These are phyloP conservation scores for Pyrochroa serraticornis DNA, from an alignment of 2,888 invertebrate species.

Conservation along the genomic window DNA sequence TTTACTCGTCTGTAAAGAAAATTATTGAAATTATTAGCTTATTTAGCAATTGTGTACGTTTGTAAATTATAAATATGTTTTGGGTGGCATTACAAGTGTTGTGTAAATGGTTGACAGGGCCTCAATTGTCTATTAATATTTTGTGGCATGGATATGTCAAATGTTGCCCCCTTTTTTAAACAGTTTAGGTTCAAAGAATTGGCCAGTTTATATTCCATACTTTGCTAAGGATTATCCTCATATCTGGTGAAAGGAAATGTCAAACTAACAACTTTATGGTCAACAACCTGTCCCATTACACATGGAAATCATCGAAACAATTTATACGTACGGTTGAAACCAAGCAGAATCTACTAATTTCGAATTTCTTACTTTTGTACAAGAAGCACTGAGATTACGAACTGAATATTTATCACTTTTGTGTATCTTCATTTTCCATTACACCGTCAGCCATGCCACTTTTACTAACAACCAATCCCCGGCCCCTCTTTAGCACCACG, in stretches of 20 bases:
- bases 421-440: constrained; percentile 41
- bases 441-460: constrained; percentile 56
- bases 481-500: constrained; percentile 47
- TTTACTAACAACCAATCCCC: constrained; percentile 50
- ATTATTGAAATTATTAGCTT: neutral
- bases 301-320: neutral
- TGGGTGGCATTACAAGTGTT: too few species aligned
- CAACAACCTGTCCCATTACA: constrained; percentile 49
- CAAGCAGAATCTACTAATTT: neutral
- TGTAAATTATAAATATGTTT: too few species aligned
- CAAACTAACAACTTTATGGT: constrained; percentile 53
- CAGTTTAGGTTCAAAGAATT: neutral
- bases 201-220: constrained; percentile 30
- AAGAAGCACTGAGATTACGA: constrained; percentile 15
- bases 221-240: constrained; percentile 31
- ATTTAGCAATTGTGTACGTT: neutral
- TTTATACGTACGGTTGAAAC: constrained; percentile 1
- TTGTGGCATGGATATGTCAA: too few species aligned
- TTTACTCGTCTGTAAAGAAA: constrained; percentile 11
- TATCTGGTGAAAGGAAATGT: constrained; percentile 52
- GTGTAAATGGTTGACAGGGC: too few species aligned
- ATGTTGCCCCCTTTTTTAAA: neutral
- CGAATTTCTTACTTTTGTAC: neutral
- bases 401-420: constrained; percentile 41
- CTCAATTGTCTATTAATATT: too few species aligned